Evolutionary conservation across 23 tunicate genomes (phyloP).

Genomic region (Phallusia fumigata): DNA sequence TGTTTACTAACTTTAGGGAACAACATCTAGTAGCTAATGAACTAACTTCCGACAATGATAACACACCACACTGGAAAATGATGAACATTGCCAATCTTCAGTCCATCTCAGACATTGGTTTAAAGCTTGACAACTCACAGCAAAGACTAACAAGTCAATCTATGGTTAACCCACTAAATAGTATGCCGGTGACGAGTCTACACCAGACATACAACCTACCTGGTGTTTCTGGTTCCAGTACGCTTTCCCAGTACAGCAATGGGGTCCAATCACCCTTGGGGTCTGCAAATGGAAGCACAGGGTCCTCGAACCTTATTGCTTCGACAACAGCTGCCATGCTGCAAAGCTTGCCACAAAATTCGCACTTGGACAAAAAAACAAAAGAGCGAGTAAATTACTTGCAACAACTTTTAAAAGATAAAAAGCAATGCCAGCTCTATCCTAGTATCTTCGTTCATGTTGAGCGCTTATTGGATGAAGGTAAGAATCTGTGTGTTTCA

Average conservation of each 20-base stretch:
- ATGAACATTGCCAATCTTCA: conserved; percentile 64
- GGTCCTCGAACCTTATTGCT: conserved; percentile 40
- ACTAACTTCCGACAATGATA: conserved; percentile 10
- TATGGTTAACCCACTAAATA: conserved; percentile 20
- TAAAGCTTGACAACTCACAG: conserved; percentile 56
- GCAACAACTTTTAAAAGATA: conserved; percentile 95
- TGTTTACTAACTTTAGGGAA: neutral
- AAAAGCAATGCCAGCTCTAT: conserved; percentile 81
- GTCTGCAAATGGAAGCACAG: conserved; percentile 27
- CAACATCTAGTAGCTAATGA: conserved; percentile 7
- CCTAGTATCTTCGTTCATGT: conserved; percentile 89
- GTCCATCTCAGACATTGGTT: conserved; percentile 63
- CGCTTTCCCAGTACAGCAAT: conserved; percentile 25
- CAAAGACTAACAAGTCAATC: conserved; percentile 24
- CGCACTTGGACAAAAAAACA: conserved; percentile 69
- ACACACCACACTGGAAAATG: neutral
- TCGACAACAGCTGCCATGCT: conserved; percentile 75
- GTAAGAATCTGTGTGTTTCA: conserved; percentile 34
- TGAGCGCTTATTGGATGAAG: conserved; percentile 96
- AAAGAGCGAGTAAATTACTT: conserved; percentile 92
- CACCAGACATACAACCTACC: conserved; percentile 28
- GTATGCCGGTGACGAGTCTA: conserved; percentile 6
- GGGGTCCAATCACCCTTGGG: conserved; percentile 36
- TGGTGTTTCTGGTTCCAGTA: conserved; percentile 14
- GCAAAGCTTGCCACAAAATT: conserved; percentile 77